Percentiles rank a stretch among this genome's conserved stretches.
Conservation (phyloP, 92 coral and sea anemone genomes). For the Blastomussa wellsi region DNA sequence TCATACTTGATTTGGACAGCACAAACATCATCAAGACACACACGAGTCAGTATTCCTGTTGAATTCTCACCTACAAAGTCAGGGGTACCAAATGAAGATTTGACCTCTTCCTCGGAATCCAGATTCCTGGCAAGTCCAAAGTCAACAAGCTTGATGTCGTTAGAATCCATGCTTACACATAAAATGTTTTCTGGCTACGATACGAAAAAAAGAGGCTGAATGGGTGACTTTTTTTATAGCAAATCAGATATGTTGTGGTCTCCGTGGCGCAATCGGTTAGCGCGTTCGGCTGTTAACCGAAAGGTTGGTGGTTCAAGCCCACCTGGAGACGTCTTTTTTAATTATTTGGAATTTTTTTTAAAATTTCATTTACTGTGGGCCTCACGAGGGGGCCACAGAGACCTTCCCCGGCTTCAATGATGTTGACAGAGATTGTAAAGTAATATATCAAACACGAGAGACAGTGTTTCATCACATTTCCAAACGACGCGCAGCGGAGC, state of each 20-base stretch:
- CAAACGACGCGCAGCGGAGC: too few relatives aligned
- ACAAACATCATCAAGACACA: too few relatives aligned
- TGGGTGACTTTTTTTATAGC: not conserved
- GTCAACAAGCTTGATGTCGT: constrained; percentile 91
- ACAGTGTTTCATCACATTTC: too few relatives aligned
- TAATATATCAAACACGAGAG: too few relatives aligned
- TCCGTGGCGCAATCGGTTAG: constrained; percentile 92
- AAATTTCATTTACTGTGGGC: too few relatives aligned
- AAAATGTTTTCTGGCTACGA: constrained; percentile 92
- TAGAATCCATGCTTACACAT: constrained; percentile 80
- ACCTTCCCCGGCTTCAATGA: too few relatives aligned
- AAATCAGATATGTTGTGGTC: not conserved
- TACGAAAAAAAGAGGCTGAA: not conserved
- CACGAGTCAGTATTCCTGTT: not conserved
- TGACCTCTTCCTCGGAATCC: constrained; percentile 73
- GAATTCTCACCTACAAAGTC: constrained; percentile 87
- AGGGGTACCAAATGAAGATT: constrained; percentile 94
- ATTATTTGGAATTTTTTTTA: not conserved
- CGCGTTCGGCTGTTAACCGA: constrained; percentile 96
- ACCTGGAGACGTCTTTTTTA: constrained; percentile 65
- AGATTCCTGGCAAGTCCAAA: constrained; percentile 93
- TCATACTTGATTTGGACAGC: too few relatives aligned
- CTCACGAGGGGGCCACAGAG: too few relatives aligned
- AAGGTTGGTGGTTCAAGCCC: constrained; percentile 89
- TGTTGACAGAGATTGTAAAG: too few relatives aligned